Conservation (phyloP, 2,888 invertebrate species). For the Furcula furcula region DNA sequence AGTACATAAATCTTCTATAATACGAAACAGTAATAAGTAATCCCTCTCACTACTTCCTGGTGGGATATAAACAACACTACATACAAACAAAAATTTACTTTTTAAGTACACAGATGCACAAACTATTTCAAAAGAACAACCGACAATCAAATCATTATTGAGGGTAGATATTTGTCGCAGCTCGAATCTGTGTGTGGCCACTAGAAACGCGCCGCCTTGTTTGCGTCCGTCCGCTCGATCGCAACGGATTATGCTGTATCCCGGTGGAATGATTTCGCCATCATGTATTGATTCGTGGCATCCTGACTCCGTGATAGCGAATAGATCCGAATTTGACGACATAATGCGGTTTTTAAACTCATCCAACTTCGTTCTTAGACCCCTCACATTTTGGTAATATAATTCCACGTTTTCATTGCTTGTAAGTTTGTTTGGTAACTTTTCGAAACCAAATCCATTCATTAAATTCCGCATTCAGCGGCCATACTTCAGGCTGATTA, state of each 20-base stretch:
- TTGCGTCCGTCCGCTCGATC: background rate
- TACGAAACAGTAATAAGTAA: no score
- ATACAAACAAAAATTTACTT: constrained; percentile 14
- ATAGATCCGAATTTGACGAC: constrained; percentile 8
- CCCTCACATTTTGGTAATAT: constrained; percentile 12
- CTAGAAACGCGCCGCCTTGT: no score
- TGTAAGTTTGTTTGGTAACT: background rate
- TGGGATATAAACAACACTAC: constrained; percentile 22
- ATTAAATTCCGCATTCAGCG: no score
- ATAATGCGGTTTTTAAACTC: constrained; percentile 1
- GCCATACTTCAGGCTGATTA: background rate
- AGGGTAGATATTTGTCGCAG: constrained; percentile 6
- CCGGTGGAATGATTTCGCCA: background rate
- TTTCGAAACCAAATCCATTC: no score
- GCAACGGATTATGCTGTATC: background rate
- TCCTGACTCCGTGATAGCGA: constrained; percentile 2
- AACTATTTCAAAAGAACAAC: constrained; percentile 18
- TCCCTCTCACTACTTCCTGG: constrained; percentile 15
- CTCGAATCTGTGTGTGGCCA: no score
- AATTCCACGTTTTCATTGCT: constrained; percentile 1
- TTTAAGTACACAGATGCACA: constrained; percentile 10
- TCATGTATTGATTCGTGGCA: background rate
- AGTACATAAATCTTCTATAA: constrained; percentile 15
- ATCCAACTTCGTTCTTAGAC: constrained; percentile 10
- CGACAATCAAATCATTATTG: constrained; percentile 5